Base-by-base conservation (phyloP, 92 coral and sea anemone genomes). In the Porites evermanni region DNA sequence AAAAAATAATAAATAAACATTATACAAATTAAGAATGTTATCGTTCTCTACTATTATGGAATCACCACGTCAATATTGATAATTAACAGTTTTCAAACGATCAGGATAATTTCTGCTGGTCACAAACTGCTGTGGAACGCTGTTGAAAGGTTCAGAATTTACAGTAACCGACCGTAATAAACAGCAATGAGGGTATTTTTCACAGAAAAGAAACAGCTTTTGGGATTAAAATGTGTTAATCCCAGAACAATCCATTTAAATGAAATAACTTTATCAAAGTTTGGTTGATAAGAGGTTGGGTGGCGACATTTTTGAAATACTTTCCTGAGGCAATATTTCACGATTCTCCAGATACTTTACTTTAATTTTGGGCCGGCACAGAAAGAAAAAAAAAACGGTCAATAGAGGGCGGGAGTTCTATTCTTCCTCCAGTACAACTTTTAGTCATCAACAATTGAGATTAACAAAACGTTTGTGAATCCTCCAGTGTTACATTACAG, bases 241-340 rank as follows among this genome's bases (percentile, higher is more conserved):
- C 72, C 61, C 72, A 78, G 47, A 78, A 78, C 64, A 78, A 63
- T 65, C 84, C 60, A 66, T 79, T 79, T 66, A 67, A 79, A 29
- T 59, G 68, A 70, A 70, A 60, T 53, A 67, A 69, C 75, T 53
- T 53, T 80, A 80, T 52, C 65, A 81, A 53, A 12, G 87, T 51
- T 61, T 60, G 61, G 72, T n/a, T 64, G 79, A 72, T 72, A 83
- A 83, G 87, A 8, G 63, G 12, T 64, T 60, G 79, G 87, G 79
- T 83, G 87, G 87, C 66, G 64, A 83, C 87, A 83, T 83, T 32
- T 83, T 73, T 74, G 59, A 65, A 72, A 83, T 83, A 74, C 79
- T 74, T 83, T 72, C 87, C 79, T 26, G 64, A 70, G 77, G 85
- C 77, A 20, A 81, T 29, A 29, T 58, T 56, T 81, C 59, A 20